Percentiles rank a stretch among this genome's conserved stretches.
phyloP scores from a whole-genome alignment of 1,140 invertebrate genomes.

The Papilio glaucus region DNA sequence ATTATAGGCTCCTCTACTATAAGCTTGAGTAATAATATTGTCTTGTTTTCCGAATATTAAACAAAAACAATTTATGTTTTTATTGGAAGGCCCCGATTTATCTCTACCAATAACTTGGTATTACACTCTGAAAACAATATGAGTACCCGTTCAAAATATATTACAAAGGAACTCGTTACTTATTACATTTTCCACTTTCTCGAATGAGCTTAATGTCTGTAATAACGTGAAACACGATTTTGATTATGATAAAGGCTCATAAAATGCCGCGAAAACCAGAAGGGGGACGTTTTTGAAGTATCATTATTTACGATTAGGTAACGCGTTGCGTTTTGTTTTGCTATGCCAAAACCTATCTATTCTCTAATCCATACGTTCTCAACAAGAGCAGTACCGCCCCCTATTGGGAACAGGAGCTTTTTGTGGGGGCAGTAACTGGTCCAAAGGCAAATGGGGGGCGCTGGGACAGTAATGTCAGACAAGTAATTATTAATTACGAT shows the following conservation, averaged over 20 bases:
- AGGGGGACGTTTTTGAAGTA: conserved; percentile 35
- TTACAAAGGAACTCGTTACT: conserved; percentile 44
- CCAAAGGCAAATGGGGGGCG: too few relatives aligned
- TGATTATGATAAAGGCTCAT: conserved; percentile 67
- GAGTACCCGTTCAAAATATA: conserved; percentile 39
- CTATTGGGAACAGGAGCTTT: too few relatives aligned
- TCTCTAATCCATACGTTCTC: not conserved
- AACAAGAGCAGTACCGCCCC: too few relatives aligned
- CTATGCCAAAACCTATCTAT: not conserved
- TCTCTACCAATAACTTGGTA: conserved; percentile 37
- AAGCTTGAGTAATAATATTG: conserved; percentile 7
- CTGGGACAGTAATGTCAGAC: too few relatives aligned
- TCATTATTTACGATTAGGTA: conserved; percentile 30
- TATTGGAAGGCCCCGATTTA: conserved; percentile 32
- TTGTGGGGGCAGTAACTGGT: too few relatives aligned
- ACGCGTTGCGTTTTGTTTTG: conserved; percentile 20
- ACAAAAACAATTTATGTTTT: conserved; percentile 17
- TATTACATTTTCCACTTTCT: conserved; percentile 64
- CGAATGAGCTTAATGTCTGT: conserved; percentile 63
- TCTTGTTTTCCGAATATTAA: conserved; percentile 23
- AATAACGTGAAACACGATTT: conserved; percentile 67
- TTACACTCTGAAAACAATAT: conserved; percentile 36
- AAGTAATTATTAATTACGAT: too few relatives aligned
- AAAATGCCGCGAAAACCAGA: conserved; percentile 50
- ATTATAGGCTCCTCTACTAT: not conserved